Conservation (phyloP, 2,888 invertebrate species). For the Crossocerus cetratus region DNA sequence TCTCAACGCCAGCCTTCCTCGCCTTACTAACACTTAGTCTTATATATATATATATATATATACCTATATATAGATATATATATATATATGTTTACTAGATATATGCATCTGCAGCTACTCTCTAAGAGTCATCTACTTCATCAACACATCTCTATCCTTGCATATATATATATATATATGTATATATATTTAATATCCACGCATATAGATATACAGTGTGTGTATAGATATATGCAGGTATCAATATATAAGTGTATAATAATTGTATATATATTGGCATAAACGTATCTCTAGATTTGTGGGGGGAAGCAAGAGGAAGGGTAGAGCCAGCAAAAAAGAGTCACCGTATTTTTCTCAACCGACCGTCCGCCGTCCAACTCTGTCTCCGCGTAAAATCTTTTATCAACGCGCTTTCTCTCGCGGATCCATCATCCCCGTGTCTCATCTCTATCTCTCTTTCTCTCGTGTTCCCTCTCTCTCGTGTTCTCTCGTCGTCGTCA, state of each 20-base stretch:
- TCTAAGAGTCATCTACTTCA: background rate
- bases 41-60: conserved; percentile 1
- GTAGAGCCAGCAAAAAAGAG: conserved; percentile 77
- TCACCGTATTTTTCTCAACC: conserved; percentile 58
- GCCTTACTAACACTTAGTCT: background rate
- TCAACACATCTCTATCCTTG: background rate
- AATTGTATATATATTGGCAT: conserved; percentile 57
- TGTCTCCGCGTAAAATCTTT: conserved; percentile 52
- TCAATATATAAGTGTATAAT: conserved; percentile 23
- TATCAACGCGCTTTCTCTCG: conserved; percentile 13
- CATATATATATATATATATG: conserved; percentile 14
- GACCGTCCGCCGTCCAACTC: conserved; percentile 57
- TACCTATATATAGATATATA: too few species aligned
- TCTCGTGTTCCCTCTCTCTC: conserved; percentile 41
- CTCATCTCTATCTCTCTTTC: background rate
- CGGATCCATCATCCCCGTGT: background rate
- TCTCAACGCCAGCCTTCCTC: conserved; percentile 31
- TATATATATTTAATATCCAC: conserved; percentile 35
- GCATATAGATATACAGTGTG: too few species aligned
- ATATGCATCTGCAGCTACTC: background rate
- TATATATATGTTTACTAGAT: conserved; percentile 1
- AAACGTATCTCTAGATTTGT: conserved; percentile 65
- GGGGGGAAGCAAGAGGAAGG: conserved; percentile 77
- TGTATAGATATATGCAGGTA: background rate
- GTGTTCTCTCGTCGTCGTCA: conserved; percentile 44